Conservation (phyloP, 2,113 vertebrate genomes). For the Barnardius zonarius region DNA sequence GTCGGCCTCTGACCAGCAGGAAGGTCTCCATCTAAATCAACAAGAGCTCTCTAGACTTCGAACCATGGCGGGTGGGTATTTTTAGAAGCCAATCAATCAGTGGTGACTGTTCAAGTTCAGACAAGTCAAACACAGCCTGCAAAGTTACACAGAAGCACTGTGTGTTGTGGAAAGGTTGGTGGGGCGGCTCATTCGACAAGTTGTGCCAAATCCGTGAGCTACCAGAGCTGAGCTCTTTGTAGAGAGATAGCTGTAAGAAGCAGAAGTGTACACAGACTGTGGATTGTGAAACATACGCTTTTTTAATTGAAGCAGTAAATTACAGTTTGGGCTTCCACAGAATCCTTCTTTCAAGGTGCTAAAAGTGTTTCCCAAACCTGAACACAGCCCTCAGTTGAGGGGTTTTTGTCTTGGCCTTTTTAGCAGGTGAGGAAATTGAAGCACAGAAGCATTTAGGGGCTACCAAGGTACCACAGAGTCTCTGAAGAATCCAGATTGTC, state of each 20-base stretch:
- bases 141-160: conserved; percentile 58
- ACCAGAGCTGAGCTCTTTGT: not conserved
- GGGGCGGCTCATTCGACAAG: not conserved
- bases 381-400: not conserved
- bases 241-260: not conserved
- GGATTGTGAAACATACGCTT: not conserved
- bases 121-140: conserved; percentile 65
- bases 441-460: not conserved
- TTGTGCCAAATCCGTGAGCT: conserved; percentile 22
- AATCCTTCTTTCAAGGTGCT: not conserved
- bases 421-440: not conserved
- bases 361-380: not conserved
- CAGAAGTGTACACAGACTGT: not conserved
- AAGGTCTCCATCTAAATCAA: conserved; percentile 56
- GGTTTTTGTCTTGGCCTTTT: not conserved
- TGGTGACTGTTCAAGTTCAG: conserved; percentile 65
- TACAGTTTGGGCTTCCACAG: not conserved
- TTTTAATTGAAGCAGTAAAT: not conserved
- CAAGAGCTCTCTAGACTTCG: conserved; percentile 33
- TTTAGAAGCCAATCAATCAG: conserved; percentile 72
- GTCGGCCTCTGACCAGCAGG: conserved; percentile 5
- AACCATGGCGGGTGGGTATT: conserved; percentile 45
- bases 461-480: not conserved
- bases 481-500: not conserved
- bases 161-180: conserved; percentile 9